These are phyloP conservation scores for Ptilonorhynchus violaceus DNA, from an alignment of 2,113 vertebrate genomes.

Conservation along the genomic window DNA sequence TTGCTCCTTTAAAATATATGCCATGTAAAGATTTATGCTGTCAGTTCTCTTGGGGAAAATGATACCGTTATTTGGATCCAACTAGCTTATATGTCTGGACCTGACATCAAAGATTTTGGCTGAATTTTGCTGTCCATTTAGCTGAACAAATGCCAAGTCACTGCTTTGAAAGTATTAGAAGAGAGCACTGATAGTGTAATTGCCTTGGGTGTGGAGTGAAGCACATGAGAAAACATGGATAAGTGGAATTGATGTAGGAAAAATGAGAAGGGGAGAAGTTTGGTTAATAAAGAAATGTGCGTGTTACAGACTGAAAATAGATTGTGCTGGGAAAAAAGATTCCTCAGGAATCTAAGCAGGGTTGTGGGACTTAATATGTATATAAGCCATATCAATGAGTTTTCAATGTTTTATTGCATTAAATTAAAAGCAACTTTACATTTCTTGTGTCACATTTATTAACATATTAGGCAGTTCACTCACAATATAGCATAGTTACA, in stretches of 20 bases:
- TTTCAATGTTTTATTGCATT: neutral
- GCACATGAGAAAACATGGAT: neutral
- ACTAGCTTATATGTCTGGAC: neutral
- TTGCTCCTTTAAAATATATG: neutral
- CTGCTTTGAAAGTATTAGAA: neutral
- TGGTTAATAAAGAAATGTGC: neutral
- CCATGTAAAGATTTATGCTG: neutral
- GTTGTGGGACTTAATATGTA: neutral
- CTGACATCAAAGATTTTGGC: neutral
- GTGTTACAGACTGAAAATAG: neutral
- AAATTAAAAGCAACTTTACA: neutral
- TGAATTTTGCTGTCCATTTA: neutral
- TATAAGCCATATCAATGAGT: neutral
- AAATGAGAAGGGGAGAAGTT: neutral
- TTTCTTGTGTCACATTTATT: neutral
- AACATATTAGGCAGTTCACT: neutral
- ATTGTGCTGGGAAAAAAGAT: neutral
- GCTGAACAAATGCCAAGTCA: neutral
- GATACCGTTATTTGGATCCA: neutral
- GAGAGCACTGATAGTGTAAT: neutral
- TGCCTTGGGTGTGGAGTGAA: neutral
- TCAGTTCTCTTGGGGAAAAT: neutral
- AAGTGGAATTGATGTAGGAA: neutral
- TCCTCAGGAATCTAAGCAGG: neutral
- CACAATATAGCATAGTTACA: neutral